These are phyloP conservation scores for Glyptemys insculpta DNA, from an alignment of 2,797 vertebrate species.

Conservation along the genomic window DNA sequence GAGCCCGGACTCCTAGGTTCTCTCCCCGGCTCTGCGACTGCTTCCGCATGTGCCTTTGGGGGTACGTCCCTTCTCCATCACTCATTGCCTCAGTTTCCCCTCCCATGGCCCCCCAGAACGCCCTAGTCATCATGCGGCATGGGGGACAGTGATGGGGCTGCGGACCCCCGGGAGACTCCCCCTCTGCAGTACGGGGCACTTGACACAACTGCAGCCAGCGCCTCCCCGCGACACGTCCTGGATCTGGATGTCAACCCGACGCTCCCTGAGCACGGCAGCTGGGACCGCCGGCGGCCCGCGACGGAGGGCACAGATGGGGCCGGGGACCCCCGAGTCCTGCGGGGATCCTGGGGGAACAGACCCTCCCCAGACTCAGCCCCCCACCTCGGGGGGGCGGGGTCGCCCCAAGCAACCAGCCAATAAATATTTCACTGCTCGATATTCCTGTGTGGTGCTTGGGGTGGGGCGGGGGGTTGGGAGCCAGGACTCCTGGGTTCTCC, in stretches of 20 bases:
- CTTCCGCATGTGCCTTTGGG: not conserved
- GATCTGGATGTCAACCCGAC: not conserved
- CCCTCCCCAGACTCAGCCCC: too few species aligned
- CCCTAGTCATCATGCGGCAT: not conserved
- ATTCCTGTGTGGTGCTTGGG: not conserved
- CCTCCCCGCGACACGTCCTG: fast-evolving
- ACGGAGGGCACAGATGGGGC: too few species aligned
- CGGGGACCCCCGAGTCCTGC: not conserved
- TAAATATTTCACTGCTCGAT: not conserved
- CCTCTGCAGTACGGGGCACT: not conserved
- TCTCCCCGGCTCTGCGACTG: not conserved
- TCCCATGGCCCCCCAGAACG: not conserved
- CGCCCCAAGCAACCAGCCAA: not conserved
- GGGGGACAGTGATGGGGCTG: too few species aligned
- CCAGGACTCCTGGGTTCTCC: not conserved
- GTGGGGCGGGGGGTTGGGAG: too few species aligned
- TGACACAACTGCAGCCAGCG: not conserved
- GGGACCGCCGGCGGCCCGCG: fast-evolving
- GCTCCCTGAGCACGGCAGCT: not conserved
- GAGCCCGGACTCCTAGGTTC: not conserved
- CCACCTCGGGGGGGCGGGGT: too few species aligned
- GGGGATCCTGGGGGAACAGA: not conserved
- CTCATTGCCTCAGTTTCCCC: not conserved
- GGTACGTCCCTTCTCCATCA: not conserved
- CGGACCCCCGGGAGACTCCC: not conserved